Percentiles rank a stretch among this genome's conserved stretches.
Evolutionary conservation across 2,797 vertebrate species (phyloP).

Genomic region (Dicrostonyx torquatus): DNA sequence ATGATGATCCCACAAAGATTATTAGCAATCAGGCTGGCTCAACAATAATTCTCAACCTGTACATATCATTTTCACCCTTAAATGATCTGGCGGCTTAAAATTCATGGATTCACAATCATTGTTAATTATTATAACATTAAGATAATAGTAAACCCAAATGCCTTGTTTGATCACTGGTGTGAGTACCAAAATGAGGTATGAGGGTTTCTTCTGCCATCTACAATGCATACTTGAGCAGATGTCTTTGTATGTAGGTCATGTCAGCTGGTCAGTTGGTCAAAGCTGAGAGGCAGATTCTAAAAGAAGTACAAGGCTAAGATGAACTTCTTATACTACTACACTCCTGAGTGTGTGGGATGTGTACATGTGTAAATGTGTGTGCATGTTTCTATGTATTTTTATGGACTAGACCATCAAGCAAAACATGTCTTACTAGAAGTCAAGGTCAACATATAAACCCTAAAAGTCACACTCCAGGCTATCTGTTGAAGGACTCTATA

Average conservation of each 20-base stretch:
- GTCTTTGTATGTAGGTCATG: not conserved
- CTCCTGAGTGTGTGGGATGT: not conserved
- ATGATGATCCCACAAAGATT: not conserved
- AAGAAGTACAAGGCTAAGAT: conserved; percentile 6
- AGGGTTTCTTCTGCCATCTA: not conserved
- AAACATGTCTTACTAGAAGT: not conserved
- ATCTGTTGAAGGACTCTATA: not conserved
- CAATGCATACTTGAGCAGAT: not conserved
- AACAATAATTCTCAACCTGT: conserved; percentile 18
- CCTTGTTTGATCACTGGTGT: not conserved
- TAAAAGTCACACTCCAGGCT: not conserved
- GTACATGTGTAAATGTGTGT: not conserved
- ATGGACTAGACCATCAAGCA: not conserved
- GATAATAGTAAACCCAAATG: conserved; percentile 14
- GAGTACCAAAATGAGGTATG: not conserved
- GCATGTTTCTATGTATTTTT: not conserved
- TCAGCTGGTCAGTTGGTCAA: not conserved
- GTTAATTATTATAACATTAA: not conserved
- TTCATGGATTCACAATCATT: not conserved
- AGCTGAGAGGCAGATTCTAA: not conserved
- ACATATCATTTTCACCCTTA: not conserved
- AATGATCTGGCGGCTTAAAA: not conserved
- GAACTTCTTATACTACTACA: not conserved
- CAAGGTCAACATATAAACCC: not conserved
- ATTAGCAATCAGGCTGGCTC: not conserved